Conservation (phyloP, 2,888 invertebrate genomes). For the Drosophila subsilvestris region DNA sequence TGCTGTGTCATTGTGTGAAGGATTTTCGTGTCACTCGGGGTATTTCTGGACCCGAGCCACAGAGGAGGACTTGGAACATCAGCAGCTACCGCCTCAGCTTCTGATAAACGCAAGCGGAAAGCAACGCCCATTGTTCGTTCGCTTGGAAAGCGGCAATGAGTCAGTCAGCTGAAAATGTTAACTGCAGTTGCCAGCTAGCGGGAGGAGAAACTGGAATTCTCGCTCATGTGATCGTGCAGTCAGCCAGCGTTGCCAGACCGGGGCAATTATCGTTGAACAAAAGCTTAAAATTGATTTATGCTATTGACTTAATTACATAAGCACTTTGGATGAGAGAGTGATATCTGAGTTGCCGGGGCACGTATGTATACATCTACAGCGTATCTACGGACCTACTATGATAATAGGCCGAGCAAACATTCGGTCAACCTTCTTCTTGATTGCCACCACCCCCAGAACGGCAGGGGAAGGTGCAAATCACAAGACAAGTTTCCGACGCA, state of each 20-base stretch:
- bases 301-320: conserved; percentile 45
- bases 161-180: conserved; percentile 28
- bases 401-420: conserved; percentile 37
- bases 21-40: conserved; percentile 43
- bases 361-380: neutral
- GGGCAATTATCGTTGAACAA: conserved; percentile 16
- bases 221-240: conserved; percentile 40
- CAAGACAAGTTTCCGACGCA: conserved; percentile 57
- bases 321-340: conserved; percentile 5
- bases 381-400: conserved; percentile 3
- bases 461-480: conserved; percentile 46
- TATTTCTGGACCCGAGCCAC: conserved; percentile 23
- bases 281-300: conserved; percentile 41
- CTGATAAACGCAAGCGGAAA: conserved; percentile 24
- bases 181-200: conserved; percentile 29
- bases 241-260: conserved; percentile 36
- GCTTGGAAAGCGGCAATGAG: conserved; percentile 17
- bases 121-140: conserved; percentile 42
- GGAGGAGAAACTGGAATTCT: conserved; percentile 20
- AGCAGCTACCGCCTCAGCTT: conserved; percentile 2
- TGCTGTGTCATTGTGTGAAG: conserved; percentile 48
- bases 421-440: neutral
- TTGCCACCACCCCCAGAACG: conserved; percentile 7
- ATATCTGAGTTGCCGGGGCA: conserved; percentile 7
- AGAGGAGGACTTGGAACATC: conserved; percentile 25